Conservation (phyloP, 1,140 invertebrate genomes). For the Drosophila paulistorum region DNA sequence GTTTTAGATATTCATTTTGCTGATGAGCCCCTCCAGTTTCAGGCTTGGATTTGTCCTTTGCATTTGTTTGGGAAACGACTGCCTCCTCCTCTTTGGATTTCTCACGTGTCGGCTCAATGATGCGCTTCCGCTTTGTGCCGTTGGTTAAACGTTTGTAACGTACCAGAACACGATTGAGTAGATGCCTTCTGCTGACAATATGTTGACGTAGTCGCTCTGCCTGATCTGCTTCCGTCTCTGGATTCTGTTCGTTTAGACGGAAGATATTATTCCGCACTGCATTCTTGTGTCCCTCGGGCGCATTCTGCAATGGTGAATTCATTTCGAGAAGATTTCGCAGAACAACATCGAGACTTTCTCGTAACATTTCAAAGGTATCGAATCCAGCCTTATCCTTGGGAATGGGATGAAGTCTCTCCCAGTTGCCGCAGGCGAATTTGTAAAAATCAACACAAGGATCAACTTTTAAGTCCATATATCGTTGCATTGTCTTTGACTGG, state of each 20-base stretch:
- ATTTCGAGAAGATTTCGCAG: conserved; percentile 87
- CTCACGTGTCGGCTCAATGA: conserved; percentile 48
- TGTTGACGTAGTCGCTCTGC: conserved; percentile 50
- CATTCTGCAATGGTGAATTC: conserved; percentile 11
- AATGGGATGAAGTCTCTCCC: conserved; percentile 92
- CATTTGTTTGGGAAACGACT: neutral
- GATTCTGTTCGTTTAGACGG: conserved; percentile 53
- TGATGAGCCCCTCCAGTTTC: neutral
- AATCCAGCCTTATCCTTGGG: conserved; percentile 92
- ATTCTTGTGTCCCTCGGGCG: conserved; percentile 38
- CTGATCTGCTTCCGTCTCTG: conserved; percentile 38
- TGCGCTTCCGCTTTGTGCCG: conserved; percentile 54
- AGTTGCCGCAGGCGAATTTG: conserved; percentile 94
- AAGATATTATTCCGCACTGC: conserved; percentile 50
- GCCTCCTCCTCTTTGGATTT: conserved; percentile 55
- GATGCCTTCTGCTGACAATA: conserved; percentile 59
- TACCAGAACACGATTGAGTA: conserved; percentile 56
- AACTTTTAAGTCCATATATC: conserved; percentile 89
- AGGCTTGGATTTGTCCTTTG: conserved; percentile 28
- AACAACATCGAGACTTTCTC: conserved; percentile 89
- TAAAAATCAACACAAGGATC: conserved; percentile 97
- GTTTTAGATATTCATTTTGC: conserved; percentile 34
- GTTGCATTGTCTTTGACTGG: conserved; percentile 88
- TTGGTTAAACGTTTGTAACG: conserved; percentile 67
- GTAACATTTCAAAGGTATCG: conserved; percentile 92